These are phyloP conservation scores for Zootermopsis nevadensis DNA, from an alignment of 2,888 invertebrate species.

Conservation along the genomic window DNA sequence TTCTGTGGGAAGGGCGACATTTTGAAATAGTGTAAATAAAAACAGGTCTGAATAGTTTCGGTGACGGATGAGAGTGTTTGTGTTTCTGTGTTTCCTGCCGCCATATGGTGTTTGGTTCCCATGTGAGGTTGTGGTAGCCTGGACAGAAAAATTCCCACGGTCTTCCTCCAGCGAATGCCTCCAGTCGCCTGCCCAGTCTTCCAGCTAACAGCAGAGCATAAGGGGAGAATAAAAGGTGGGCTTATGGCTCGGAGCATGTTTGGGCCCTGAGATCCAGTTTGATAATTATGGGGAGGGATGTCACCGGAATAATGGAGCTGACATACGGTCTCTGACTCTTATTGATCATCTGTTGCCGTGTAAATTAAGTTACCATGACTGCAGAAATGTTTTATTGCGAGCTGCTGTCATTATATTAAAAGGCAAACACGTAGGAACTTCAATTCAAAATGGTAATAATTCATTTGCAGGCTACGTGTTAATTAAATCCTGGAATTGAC, in stretches of 20 bases:
- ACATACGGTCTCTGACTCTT: neutral
- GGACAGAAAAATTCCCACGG: conserved; percentile 26
- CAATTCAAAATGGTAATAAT: no score
- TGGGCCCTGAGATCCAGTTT: neutral
- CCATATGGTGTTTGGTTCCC: conserved; percentile 20
- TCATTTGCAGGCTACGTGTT: no score
- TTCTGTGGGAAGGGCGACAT: conserved; percentile 15
- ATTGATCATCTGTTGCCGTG: neutral
- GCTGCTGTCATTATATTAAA: neutral
- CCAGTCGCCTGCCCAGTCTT: neutral
- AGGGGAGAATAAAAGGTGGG: neutral
- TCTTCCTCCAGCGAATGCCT: conserved; percentile 15
- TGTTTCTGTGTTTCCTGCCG: conserved; percentile 22
- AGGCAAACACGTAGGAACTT: no score
- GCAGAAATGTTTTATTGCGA: neutral
- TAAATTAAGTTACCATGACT: conserved; percentile 7
- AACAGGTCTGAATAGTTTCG: neutral
- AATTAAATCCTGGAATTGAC: no score
- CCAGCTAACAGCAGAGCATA: neutral
- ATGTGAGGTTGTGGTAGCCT: conserved; percentile 9
- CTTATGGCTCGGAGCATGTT: neutral
- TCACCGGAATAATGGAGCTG: neutral
- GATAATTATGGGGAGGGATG: conserved; percentile 9
- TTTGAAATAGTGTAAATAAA: conserved; percentile 8
- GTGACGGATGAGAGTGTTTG: conserved; percentile 12